These are phyloP conservation scores for Helicolenus hilgendorfi DNA, from an alignment of 2,797 vertebrate species.

Conservation along the genomic window DNA sequence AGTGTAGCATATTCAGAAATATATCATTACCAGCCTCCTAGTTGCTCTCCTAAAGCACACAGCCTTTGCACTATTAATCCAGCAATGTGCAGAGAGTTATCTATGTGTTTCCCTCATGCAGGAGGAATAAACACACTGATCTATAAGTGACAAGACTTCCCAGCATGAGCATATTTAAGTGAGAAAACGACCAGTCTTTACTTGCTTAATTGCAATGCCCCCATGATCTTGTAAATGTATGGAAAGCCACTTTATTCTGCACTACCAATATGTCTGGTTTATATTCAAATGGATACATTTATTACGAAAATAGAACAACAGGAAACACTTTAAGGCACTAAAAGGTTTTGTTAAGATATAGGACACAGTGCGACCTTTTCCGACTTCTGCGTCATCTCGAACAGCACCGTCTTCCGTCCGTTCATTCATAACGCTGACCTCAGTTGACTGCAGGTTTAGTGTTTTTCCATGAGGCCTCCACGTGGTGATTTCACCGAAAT, in stretches of 20 bases:
- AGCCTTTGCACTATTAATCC: background rate
- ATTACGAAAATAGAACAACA: background rate
- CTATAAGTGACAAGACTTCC: background rate
- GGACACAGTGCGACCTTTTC: background rate
- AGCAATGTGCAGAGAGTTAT: background rate
- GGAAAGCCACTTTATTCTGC: conserved; percentile 2
- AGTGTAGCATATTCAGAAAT: background rate
- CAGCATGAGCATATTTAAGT: background rate
- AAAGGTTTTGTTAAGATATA: background rate
- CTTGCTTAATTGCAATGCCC: conserved; percentile 24
- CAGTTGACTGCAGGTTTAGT: conserved; percentile 5
- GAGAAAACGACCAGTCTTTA: conserved; percentile 6
- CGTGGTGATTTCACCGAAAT: conserved; percentile 17
- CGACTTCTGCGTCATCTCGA: background rate
- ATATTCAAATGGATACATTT: conserved; percentile 16
- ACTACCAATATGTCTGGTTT: background rate
- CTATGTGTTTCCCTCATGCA: background rate
- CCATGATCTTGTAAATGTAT: conserved; percentile 6
- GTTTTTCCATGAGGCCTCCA: conserved; percentile 9
- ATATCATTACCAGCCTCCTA: background rate
- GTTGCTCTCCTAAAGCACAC: background rate
- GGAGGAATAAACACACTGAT: background rate
- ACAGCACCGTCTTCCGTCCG: background rate
- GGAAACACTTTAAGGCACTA: background rate
- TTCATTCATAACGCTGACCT: background rate